These are phyloP conservation scores for Biston stratarius DNA, from an alignment of 2,888 invertebrate genomes.

Conservation along the genomic window DNA sequence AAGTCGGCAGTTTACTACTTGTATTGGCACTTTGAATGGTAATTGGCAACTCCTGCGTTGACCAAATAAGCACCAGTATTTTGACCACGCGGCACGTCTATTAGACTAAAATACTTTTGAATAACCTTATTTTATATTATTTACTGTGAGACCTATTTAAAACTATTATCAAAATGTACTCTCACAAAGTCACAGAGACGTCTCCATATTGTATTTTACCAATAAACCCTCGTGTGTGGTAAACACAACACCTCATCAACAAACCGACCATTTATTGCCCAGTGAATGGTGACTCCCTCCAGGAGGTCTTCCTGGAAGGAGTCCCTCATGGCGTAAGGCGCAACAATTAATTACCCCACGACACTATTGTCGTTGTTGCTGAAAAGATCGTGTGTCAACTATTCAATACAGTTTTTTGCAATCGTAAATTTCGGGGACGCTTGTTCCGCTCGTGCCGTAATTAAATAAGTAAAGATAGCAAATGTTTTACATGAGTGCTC, in stretches of 20 bases:
- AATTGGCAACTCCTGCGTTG: too few species aligned
- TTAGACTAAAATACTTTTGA: too few species aligned
- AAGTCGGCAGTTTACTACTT: too few species aligned
- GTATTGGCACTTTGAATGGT: too few species aligned
- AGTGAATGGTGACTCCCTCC: slow-evolving; percentile 62
- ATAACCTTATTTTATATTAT: too few species aligned
- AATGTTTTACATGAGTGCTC: slow-evolving; percentile 1
- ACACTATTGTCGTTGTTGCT: slow-evolving; percentile 58
- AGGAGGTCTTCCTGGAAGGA: slow-evolving; percentile 73
- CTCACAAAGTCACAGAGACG: not conserved
- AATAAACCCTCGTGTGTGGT: slow-evolving; percentile 63
- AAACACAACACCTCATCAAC: slow-evolving; percentile 46
- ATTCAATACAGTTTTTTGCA: slow-evolving; percentile 50
- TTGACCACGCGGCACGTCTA: too few species aligned
- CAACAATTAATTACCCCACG: slow-evolving; percentile 76
- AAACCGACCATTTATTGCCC: slow-evolving; percentile 59
- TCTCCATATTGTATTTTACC: slow-evolving; percentile 5
- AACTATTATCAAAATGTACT: not conserved
- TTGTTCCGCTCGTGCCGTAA: slow-evolving; percentile 42
- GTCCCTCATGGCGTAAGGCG: slow-evolving; percentile 54
- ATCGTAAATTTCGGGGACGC: slow-evolving; percentile 40
- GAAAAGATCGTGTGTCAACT: slow-evolving; percentile 68
- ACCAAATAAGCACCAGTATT: too few species aligned
- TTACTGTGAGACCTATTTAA: too few species aligned
- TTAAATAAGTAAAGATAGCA: slow-evolving; percentile 11